Conservation (phyloP, 2,113 vertebrate species). For the Nerophis ophidion region DNA sequence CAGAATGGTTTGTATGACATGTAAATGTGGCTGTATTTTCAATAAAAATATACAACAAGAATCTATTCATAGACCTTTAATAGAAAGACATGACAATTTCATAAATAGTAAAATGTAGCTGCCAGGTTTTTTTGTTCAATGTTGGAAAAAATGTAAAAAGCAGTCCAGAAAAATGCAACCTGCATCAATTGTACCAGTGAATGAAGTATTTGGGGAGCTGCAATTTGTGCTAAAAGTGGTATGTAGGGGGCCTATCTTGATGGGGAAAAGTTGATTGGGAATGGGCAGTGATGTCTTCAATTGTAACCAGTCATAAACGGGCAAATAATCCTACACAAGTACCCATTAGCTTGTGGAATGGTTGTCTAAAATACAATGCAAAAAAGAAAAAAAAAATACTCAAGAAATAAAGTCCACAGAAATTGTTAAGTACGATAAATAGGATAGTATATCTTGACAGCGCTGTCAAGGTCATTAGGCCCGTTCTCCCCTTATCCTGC, state of each 20-base stretch:
- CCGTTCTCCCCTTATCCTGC: conserved; percentile 77
- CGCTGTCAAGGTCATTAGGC: conserved; percentile 50
- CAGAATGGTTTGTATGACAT: conserved; percentile 79
- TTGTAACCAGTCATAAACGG: conserved; percentile 23
- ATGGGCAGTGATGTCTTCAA: conserved; percentile 15
- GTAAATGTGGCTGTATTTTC: conserved; percentile 19
- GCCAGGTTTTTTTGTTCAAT: conserved; percentile 63
- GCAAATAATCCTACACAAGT: conserved; percentile 3
- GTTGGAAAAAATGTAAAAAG: conserved; percentile 69
- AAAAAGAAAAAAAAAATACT: conserved; percentile 42
- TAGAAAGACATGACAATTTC: conserved; percentile 75
- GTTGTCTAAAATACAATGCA: conserved; percentile 58
- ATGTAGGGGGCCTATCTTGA: conserved; percentile 16
- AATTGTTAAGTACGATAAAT: conserved; percentile 65
- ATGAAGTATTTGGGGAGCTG: conserved; percentile 36
- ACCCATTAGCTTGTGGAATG: conserved; percentile 55
- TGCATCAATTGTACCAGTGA: conserved; percentile 18
- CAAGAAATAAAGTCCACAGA: conserved; percentile 59
- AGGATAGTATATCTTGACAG: conserved; percentile 32
- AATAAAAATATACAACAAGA: conserved; percentile 6
- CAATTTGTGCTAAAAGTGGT: conserved; percentile 33
- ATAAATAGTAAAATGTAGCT: conserved; percentile 78
- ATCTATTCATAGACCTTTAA: conserved; percentile 70
- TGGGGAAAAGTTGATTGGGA: conserved; percentile 11
- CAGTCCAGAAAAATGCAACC: conserved; percentile 57